A percentile compares a stretch with the other conserved stretches of the same genome.
Evolutionary conservation across 35 echinoderm and acorn worm species (phyloP).

Genomic region (Lytechinus variegatus): DNA sequence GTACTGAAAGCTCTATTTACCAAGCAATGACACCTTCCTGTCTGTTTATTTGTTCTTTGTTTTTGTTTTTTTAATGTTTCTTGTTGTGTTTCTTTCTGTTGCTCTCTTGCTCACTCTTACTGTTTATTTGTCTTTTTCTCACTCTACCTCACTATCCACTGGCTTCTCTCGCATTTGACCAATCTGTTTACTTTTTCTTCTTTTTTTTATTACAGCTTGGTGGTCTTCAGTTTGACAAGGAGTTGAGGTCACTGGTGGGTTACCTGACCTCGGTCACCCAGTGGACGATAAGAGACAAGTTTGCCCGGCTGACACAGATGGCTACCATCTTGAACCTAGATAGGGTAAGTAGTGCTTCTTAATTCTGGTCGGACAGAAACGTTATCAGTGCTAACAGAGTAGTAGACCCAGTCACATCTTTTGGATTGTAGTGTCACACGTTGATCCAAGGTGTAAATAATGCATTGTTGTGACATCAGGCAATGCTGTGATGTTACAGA

Average conservation of each 20-base stretch:
- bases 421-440: too few relatives aligned
- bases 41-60: too few relatives aligned
- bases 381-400: too few relatives aligned
- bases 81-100: too few relatives aligned
- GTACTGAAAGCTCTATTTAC: background rate
- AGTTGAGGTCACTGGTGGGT: conserved; percentile 89
- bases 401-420: too few relatives aligned
- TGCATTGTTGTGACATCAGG: too few relatives aligned
- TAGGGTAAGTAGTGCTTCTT: conserved; percentile 65
- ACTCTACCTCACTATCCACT: background rate
- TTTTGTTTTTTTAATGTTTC: too few relatives aligned
- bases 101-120: too few relatives aligned
- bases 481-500: too few relatives aligned
- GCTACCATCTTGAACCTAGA: conserved; percentile 96
- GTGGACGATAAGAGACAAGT: conserved; percentile 99
- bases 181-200: background rate
- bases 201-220: conserved; percentile 87
- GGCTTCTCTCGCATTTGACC: background rate
- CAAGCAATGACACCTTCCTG: too few relatives aligned
- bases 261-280: conserved; percentile 98
- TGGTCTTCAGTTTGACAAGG: conserved; percentile 97
- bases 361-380: background rate
- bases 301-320: conserved; percentile 99
- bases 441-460: too few relatives aligned
- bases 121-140: too few relatives aligned